Percentiles rank a stretch among this genome's conserved stretches.
Evolutionary conservation across 2,888 invertebrate genomes (phyloP).

Genomic region (Nesidiocoris tenuis): DNA sequence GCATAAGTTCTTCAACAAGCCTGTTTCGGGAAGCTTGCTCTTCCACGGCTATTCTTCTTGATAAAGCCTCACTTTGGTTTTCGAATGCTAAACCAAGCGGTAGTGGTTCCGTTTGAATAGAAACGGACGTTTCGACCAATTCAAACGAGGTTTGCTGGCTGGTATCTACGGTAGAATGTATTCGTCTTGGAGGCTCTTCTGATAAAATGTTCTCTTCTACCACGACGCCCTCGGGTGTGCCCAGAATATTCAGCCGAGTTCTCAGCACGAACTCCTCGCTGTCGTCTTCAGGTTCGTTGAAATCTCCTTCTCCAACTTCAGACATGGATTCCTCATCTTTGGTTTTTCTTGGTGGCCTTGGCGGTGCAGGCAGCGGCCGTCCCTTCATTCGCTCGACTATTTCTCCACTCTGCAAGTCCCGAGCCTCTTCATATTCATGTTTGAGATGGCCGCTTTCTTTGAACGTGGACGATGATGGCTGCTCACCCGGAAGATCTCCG

Average conservation of each 20-base stretch:
- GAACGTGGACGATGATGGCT: slow-evolving; percentile 54
- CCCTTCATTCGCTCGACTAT: slow-evolving; percentile 80
- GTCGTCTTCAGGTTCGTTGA: not conserved
- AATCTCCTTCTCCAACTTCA: not conserved
- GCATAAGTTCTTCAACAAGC: slow-evolving; percentile 2
- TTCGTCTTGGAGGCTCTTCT: not conserved
- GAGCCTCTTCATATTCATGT: slow-evolving; percentile 53
- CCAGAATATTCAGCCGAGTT: not conserved
- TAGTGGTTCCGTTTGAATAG: slow-evolving; percentile 81
- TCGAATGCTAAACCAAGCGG: slow-evolving; percentile 75
- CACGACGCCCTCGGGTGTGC: not conserved
- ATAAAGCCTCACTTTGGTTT: slow-evolving; percentile 46
- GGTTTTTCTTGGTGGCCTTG: slow-evolving; percentile 65
- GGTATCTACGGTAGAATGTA: slow-evolving; percentile 25
- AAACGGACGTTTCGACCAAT: slow-evolving; percentile 68
- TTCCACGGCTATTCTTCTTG: not conserved
- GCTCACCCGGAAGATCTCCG: slow-evolving; percentile 55
- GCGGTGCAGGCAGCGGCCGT: slow-evolving; percentile 81
- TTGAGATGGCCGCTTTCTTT: slow-evolving; percentile 55
- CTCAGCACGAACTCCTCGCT: slow-evolving; percentile 7
- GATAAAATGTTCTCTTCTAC: not conserved
- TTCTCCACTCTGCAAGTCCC: slow-evolving; percentile 71
- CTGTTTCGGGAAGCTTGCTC: not conserved
- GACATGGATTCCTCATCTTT: slow-evolving; percentile 33
- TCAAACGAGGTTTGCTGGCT: slow-evolving; percentile 48